Base-by-base conservation (phyloP, 2,888 invertebrate genomes). In the Pseudococcus jackbeardsleyi region DNA sequence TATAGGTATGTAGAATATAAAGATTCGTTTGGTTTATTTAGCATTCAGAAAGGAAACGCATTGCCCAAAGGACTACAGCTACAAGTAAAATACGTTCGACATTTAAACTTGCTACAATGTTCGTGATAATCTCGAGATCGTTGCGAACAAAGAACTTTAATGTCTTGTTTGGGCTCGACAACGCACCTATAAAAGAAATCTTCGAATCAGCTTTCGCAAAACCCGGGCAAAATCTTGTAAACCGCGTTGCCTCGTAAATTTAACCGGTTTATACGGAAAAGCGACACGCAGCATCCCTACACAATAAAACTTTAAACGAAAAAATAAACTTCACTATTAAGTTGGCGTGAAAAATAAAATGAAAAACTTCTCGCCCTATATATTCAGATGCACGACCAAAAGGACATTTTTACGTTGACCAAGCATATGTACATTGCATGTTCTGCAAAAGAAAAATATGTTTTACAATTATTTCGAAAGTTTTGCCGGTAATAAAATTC, bases 61-160 rank as follows among this genome's bases (percentile, higher is more conserved):
- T 59, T 59, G 59, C 68, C 68, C 26, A 6, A 72, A 72, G 68
- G 68, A 33, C 59, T 19, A 72, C 68, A 72, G 68, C 68, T 72
- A 59, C 59, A 59, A 59, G 59, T 59, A 33, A 72, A 33, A 72
- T 33, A 33, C 33, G 68, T 72, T 72, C 68, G 68, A 72, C 68
- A 72, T 26, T 22, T 72, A 33, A 72, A 72, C 68, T 33, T 72
- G 12, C 26, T 72, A 72, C 68, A 11, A 33, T 33, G 33, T 72
- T 72, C 68, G 15, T 72, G 68, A 72, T 72, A 72, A 72, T 72
- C 68, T 22, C 22, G 68, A 72, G 26, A 72, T 72, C 68, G 68
- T 33, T 33, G 11, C 22, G 33, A 72, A 72, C 68, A 72, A 72
- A 72, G 59, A 72, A 72, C 68, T 33, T 72, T 33, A 72, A 72